Percentiles rank a stretch among this genome's conserved stretches.
These are phyloP conservation scores for Bradypodion pumilum DNA, from an alignment of 2,797 vertebrate species.

Conservation along the genomic window DNA sequence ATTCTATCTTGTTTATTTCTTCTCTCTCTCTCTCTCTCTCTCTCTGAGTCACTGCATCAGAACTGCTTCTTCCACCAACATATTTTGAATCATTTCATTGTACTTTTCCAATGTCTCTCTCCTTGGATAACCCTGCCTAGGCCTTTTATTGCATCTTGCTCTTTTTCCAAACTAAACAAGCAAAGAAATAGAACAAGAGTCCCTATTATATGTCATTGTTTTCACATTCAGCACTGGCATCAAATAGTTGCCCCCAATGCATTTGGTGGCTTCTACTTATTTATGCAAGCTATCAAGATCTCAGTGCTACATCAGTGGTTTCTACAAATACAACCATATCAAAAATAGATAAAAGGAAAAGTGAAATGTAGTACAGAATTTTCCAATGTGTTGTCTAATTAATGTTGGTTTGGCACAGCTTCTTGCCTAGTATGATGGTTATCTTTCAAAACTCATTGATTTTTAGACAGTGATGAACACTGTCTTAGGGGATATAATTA, in stretches of 20 bases:
- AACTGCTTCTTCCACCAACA: not conserved
- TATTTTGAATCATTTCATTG: not conserved
- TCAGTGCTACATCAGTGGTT: constrained; percentile 41
- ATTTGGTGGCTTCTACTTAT: constrained; percentile 42
- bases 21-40: too few relatives aligned
- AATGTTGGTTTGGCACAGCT: not conserved
- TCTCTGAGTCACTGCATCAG: not conserved
- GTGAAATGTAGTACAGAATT: not conserved
- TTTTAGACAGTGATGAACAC: not conserved
- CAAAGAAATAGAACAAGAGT: not conserved
- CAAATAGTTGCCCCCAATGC: constrained; percentile 38
- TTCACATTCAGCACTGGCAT: constrained; percentile 20
- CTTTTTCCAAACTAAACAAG: not conserved
- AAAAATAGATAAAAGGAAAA: constrained; percentile 17
- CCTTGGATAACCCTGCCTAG: not conserved
- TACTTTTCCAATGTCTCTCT: not conserved
- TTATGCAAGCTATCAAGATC: constrained; percentile 42
- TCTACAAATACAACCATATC: constrained; percentile 41
- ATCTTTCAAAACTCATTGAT: not conserved
- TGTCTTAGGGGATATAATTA: not conserved
- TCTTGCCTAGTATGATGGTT: constrained; percentile 21
- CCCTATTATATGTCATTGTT: constrained; percentile 45
- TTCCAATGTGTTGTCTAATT: constrained; percentile 43
- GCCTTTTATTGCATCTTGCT: not conserved
- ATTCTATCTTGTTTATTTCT: too few relatives aligned